Evolutionary conservation across 2,797 vertebrate genomes (phyloP).

Genomic region (Gymnodraco acuticeps): DNA sequence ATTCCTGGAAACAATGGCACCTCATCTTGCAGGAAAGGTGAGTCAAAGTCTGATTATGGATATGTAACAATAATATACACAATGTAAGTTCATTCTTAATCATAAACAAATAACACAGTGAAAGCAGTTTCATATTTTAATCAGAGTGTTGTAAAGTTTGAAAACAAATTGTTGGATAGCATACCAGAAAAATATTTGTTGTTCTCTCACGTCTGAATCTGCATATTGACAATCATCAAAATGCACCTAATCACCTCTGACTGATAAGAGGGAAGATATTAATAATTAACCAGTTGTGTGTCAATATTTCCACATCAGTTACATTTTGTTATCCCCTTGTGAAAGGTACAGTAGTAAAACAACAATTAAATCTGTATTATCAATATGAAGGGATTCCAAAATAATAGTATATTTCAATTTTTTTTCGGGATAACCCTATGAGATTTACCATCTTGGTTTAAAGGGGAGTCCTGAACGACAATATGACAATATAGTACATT

Average conservation of each 20-base stretch:
- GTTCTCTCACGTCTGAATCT: background rate
- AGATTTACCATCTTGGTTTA: too few species aligned
- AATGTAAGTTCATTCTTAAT: background rate
- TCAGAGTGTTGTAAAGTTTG: background rate
- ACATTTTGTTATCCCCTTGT: background rate
- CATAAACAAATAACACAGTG: background rate
- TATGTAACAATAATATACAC: background rate
- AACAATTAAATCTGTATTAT: background rate
- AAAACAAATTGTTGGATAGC: background rate
- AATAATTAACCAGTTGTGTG: background rate
- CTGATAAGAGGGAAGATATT: background rate
- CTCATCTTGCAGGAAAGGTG: slow-evolving; percentile 87
- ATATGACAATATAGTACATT: too few species aligned
- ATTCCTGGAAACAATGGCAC: slow-evolving; percentile 83
- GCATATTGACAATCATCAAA: background rate
- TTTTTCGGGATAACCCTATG: too few species aligned
- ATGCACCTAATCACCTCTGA: background rate
- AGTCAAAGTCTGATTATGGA: background rate
- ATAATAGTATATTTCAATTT: too few species aligned
- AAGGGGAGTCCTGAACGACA: too few species aligned
- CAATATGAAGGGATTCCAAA: background rate
- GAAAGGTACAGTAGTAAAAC: background rate
- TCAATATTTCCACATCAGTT: background rate
- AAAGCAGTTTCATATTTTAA: background rate
- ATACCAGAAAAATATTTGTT: background rate